Evolutionary conservation across 1,140 invertebrate genomes (phyloP).

Genomic region (Scaptomyza graminum): DNA sequence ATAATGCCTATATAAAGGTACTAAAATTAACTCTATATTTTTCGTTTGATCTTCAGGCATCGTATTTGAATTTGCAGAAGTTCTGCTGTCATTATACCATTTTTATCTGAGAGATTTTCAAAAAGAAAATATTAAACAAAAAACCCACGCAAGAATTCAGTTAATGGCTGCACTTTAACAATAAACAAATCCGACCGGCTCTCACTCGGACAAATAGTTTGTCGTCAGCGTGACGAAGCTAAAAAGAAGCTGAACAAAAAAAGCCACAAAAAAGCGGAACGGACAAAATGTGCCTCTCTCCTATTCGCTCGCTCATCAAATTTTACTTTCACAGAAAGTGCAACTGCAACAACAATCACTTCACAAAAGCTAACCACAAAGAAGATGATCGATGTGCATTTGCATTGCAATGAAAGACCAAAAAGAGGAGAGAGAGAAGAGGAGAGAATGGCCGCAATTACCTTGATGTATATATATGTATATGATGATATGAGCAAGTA

Average conservation of each 20-base stretch:
- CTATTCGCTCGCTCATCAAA: slow-evolving; percentile 44
- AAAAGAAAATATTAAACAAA: not conserved
- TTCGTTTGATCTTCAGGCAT: no score
- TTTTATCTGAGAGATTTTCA: no score
- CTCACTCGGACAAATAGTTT: slow-evolving; percentile 59
- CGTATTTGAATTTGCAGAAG: no score
- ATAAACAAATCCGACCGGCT: slow-evolving; percentile 28
- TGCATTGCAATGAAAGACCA: slow-evolving; percentile 49
- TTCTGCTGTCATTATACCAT: no score
- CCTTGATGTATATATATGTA: slow-evolving; percentile 17
- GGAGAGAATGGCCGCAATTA: slow-evolving; percentile 65
- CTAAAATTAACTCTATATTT: no score
- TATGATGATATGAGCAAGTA: slow-evolving; percentile 6
- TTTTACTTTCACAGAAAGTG: slow-evolving; percentile 76
- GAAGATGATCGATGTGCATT: slow-evolving; percentile 77
- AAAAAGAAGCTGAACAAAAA: slow-evolving; percentile 33
- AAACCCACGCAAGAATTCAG: not conserved
- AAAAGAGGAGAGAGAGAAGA: slow-evolving; percentile 1
- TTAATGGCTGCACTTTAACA: not conserved
- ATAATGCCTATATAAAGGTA: no score
- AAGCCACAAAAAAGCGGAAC: slow-evolving; percentile 31
- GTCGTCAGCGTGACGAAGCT: slow-evolving; percentile 27
- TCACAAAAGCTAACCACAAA: slow-evolving; percentile 13
- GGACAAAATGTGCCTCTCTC: slow-evolving; percentile 21
- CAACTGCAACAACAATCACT: slow-evolving; percentile 53